Percentiles rank a stretch among this genome's conserved stretches.
These are phyloP conservation scores for Pyrrhosoma nymphula DNA, from an alignment of 2,888 invertebrate species.

Conservation along the genomic window DNA sequence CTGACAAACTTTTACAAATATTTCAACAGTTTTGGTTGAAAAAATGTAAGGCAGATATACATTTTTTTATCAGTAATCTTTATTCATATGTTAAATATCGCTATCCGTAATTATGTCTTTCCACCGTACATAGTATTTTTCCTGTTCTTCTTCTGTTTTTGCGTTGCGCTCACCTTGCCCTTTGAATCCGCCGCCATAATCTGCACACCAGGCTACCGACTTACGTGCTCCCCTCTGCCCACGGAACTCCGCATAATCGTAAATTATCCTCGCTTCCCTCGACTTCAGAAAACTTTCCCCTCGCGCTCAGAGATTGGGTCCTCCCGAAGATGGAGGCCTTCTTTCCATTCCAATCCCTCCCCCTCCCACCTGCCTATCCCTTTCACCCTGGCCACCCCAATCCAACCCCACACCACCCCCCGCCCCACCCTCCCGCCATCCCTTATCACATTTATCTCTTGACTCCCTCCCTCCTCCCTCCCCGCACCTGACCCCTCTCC, in stretches of 20 bases:
- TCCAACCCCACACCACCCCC: too few species aligned
- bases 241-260: conserved; percentile 11
- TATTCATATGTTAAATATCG: too few species aligned
- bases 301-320: neutral
- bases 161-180: neutral
- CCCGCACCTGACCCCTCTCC: neutral
- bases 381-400: neutral
- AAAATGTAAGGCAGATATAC: too few species aligned
- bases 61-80: too few species aligned
- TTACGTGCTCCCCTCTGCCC: neutral
- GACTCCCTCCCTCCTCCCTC: neutral
- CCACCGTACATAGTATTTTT: too few species aligned
- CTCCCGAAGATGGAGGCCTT: neutral
- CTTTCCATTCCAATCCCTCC: neutral
- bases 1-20: too few species aligned
- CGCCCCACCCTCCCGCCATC: neutral
- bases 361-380: neutral
- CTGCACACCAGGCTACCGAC: neutral
- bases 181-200: neutral
- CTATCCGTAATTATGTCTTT: too few species aligned
- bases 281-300: conserved; percentile 3
- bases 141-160: neutral
- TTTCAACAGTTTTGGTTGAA: too few species aligned
- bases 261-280: neutral
- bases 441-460: neutral